phyloP scores from a whole-genome alignment of 2,113 vertebrate genomes.

The Cavia porcellus region DNA sequence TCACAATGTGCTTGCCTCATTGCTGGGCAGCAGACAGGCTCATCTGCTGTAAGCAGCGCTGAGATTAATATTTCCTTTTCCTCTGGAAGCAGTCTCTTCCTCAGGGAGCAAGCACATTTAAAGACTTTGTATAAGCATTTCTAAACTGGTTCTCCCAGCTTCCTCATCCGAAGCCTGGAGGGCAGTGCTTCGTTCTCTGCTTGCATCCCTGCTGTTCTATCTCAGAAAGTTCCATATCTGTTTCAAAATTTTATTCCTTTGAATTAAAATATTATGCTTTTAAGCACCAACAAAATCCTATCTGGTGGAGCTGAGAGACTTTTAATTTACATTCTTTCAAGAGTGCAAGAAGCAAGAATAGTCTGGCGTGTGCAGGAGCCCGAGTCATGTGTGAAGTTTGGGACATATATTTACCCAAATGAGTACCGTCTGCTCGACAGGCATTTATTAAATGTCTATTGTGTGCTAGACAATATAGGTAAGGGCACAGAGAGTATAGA shows the following conservation, averaged over 20 bases:
- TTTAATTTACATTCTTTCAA: slow-evolving; percentile 55
- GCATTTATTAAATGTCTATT: slow-evolving; percentile 51
- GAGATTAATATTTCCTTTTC: slow-evolving; percentile 4
- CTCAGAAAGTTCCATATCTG: slow-evolving; percentile 46
- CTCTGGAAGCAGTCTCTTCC: not conserved
- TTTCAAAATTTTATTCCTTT: slow-evolving; percentile 59
- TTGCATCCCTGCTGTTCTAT: not conserved
- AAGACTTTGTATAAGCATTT: not conserved
- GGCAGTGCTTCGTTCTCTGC: not conserved
- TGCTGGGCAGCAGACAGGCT: not conserved
- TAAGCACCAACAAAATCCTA: not conserved
- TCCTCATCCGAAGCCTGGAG: not conserved
- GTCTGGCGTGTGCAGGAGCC: not conserved
- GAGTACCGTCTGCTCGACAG: slow-evolving; percentile 43
- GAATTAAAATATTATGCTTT: slow-evolving; percentile 28
- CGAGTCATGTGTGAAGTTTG: slow-evolving; percentile 27
- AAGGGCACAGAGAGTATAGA: not conserved
- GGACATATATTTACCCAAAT: slow-evolving; percentile 61
- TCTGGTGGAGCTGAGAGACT: slow-evolving; percentile 21
- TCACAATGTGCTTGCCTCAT: not conserved
- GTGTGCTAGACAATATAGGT: not conserved
- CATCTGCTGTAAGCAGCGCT: not conserved
- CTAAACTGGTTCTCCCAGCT: not conserved
- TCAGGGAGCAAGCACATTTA: not conserved
- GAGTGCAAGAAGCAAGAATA: slow-evolving; percentile 14